A percentile compares a stretch with the other conserved stretches of the same genome.
phyloP scores from a whole-genome alignment of 2,888 invertebrate species.

The Sinopyrophorus schimmeli region DNA sequence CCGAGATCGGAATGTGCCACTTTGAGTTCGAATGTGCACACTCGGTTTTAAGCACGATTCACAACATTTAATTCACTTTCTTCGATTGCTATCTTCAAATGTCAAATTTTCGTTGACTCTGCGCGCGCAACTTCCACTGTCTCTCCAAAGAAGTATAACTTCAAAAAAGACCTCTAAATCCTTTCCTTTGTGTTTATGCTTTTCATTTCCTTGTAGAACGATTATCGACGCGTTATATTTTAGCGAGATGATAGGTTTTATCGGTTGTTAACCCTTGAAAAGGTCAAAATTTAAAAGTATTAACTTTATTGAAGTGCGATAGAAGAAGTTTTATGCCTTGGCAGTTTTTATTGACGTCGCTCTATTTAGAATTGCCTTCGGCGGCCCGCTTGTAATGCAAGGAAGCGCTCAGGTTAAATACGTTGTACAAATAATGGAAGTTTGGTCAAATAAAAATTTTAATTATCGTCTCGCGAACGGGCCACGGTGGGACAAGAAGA shows the following conservation, averaged over 20 bases:
- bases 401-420: not conserved
- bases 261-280: slow-evolving; percentile 14
- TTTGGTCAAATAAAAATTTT: not conserved
- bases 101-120: no score
- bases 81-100: no score
- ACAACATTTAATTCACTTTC: no score
- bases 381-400: slow-evolving; percentile 1
- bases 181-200: no score
- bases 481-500: slow-evolving; percentile 4
- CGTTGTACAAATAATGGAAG: slow-evolving; percentile 10
- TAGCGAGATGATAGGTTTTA: not conserved
- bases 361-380: not conserved
- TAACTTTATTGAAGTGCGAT: slow-evolving; percentile 7
- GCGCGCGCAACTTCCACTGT: no score
- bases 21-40: no score
- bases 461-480: slow-evolving; percentile 13
- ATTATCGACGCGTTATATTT: not conserved
- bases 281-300: slow-evolving; percentile 11
- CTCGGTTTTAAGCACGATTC: no score
- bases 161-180: no score
- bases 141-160: no score
- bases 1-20: no score
- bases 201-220: not conserved
- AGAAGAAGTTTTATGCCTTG: slow-evolving; percentile 8
- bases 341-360: slow-evolving; percentile 3